Percentiles rank a stretch among this genome's conserved stretches.
phyloP scores from a whole-genome alignment of 2,113 vertebrate genomes.

The Rhynchomys soricoides region DNA sequence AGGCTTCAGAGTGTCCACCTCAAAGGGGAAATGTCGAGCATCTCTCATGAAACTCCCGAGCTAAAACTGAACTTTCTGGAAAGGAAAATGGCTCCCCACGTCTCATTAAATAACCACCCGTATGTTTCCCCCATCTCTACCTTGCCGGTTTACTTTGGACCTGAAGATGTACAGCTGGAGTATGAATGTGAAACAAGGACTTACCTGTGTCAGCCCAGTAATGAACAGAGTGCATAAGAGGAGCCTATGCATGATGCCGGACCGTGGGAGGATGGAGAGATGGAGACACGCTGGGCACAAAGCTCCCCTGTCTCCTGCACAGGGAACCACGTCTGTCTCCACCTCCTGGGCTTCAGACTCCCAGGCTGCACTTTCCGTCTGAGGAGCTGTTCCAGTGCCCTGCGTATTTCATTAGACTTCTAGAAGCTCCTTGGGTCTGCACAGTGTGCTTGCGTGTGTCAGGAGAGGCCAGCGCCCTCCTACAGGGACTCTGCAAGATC shows the following conservation, averaged over 20 bases:
- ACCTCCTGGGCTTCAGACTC: slow-evolving; percentile 74
- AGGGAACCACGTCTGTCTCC: slow-evolving; percentile 66
- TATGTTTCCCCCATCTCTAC: neutral
- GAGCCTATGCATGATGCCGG: slow-evolving; percentile 89
- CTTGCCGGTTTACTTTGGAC: neutral
- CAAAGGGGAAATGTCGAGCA: neutral
- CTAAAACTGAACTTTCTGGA: slow-evolving; percentile 59
- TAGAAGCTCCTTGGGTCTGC: neutral
- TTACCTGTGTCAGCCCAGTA: slow-evolving; percentile 91
- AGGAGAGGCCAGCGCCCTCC: neutral
- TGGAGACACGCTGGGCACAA: slow-evolving; percentile 89
- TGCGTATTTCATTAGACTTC: slow-evolving; percentile 61
- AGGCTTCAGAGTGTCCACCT: neutral
- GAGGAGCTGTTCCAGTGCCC: slow-evolving; percentile 1
- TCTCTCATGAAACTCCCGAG: slow-evolving; percentile 39
- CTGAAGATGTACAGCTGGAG: slow-evolving; percentile 58
- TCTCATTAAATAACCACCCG: slow-evolving; percentile 37
- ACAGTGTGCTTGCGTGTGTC: neutral
- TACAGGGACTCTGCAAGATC: neutral
- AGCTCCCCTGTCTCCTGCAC: slow-evolving; percentile 92
- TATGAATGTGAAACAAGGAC: slow-evolving; percentile 60
- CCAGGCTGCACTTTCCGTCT: slow-evolving; percentile 58
- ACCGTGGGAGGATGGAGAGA: slow-evolving; percentile 73
- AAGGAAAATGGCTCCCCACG: slow-evolving; percentile 69
- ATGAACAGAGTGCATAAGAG: slow-evolving; percentile 87